Evolutionary conservation across 2,113 vertebrate species (phyloP).

Genomic region (Castor canadensis): DNA sequence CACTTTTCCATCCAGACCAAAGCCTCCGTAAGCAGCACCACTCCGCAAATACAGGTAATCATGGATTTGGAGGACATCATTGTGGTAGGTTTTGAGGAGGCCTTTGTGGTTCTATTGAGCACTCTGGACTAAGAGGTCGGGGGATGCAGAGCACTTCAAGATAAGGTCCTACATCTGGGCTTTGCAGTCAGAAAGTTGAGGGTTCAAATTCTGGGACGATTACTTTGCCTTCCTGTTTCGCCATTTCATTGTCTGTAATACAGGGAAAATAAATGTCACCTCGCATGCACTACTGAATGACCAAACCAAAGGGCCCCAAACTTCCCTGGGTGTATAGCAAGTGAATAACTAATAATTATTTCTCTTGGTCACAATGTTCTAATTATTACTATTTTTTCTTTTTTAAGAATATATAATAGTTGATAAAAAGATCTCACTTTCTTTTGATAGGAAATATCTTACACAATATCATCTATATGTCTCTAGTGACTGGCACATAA

Average conservation of each 20-base stretch:
- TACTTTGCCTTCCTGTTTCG: neutral
- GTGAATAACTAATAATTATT: neutral
- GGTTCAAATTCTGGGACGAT: neutral
- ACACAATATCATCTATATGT: neutral
- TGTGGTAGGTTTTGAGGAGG: neutral
- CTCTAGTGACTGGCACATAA: neutral
- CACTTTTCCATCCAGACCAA: neutral
- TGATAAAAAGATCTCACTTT: neutral
- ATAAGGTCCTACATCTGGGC: neutral
- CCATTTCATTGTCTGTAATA: neutral
- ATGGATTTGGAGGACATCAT: neutral
- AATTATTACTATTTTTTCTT: neutral
- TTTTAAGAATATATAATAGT: neutral
- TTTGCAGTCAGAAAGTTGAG: neutral
- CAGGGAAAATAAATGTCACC: neutral
- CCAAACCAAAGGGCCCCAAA: neutral
- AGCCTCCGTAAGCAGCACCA: neutral
- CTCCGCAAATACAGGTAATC: neutral
- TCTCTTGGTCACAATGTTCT: neutral
- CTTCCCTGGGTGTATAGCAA: neutral
- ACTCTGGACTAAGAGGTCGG: neutral
- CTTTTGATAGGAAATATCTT: slow-evolving; percentile 36
- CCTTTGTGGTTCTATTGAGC: accelerated
- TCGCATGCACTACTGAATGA: accelerated
- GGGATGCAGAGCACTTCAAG: neutral